Evolutionary conservation across 2,113 vertebrate genomes (phyloP).

Genomic region (Argyrosomus japonicus): DNA sequence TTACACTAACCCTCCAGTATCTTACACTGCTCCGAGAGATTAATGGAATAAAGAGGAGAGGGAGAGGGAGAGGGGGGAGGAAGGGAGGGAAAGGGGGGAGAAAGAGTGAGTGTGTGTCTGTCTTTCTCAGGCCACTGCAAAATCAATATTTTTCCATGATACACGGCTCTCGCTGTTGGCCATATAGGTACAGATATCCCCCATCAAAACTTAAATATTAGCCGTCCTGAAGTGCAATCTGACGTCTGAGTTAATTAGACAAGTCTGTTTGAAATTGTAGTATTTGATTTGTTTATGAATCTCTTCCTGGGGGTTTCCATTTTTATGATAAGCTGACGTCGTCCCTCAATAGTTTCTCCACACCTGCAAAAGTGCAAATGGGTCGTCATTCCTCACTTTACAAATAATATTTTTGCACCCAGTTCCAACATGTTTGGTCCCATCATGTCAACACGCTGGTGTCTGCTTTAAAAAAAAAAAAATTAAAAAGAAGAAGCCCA

Average conservation of each 20-base stretch:
- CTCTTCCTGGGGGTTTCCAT: slow-evolving; percentile 19
- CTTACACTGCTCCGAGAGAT: slow-evolving; percentile 76
- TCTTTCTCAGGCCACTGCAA: slow-evolving; percentile 69
- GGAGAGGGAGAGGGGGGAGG: not conserved
- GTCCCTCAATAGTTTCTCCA: slow-evolving; percentile 4
- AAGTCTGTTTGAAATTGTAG: slow-evolving; percentile 64
- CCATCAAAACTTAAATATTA: slow-evolving; percentile 67
- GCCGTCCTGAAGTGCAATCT: slow-evolving; percentile 9
- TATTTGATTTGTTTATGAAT: slow-evolving; percentile 75
- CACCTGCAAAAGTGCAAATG: slow-evolving; percentile 36
- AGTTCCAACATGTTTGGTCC: slow-evolving; percentile 59
- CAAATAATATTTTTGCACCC: slow-evolving; percentile 49
- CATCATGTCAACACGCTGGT: slow-evolving; percentile 40
- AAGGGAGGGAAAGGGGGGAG: not conserved
- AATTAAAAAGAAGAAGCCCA: not conserved
- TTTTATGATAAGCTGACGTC: slow-evolving; percentile 17
- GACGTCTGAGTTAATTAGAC: slow-evolving; percentile 36
- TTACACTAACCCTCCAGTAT: slow-evolving; percentile 81
- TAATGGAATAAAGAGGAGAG: slow-evolving; percentile 75
- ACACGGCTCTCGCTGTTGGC: slow-evolving; percentile 49
- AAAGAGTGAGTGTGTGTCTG: slow-evolving; percentile 48
- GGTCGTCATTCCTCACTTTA: slow-evolving; percentile 47
- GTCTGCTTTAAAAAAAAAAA: slow-evolving; percentile 15
- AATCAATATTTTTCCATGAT: slow-evolving; percentile 77
- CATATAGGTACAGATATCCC: slow-evolving; percentile 34